Evolutionary conservation across 2,113 vertebrate genomes (phyloP).

Genomic region (Mohoua ochrocephala): DNA sequence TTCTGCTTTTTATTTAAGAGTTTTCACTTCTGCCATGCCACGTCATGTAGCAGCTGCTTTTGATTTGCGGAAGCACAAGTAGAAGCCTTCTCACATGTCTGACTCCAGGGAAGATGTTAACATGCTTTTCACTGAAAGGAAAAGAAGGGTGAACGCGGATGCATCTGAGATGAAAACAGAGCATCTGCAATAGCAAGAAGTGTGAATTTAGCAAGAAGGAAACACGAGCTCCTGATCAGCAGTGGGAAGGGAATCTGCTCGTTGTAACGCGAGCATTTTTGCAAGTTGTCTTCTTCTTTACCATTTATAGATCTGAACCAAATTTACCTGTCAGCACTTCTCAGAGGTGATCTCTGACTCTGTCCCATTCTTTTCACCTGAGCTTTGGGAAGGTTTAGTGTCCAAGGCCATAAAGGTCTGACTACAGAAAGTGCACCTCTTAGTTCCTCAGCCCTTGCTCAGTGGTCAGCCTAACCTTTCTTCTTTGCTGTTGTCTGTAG

Average conservation of each 20-base stretch:
- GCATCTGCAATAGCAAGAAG: neutral
- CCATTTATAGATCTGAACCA: neutral
- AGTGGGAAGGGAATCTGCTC: neutral
- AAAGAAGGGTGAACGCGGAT: neutral
- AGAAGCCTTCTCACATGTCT: neutral
- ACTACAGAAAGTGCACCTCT: neutral
- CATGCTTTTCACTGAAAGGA: neutral
- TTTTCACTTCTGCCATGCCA: neutral
- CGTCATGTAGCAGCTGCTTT: neutral
- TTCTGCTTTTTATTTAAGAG: neutral
- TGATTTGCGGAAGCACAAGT: neutral
- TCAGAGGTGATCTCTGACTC: neutral
- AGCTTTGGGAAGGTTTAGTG: neutral
- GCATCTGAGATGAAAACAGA: neutral
- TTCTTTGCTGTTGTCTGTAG: neutral
- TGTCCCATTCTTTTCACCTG: neutral
- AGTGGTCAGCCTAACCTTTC: neutral
- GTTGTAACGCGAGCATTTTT: neutral
- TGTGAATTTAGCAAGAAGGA: neutral
- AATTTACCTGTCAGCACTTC: neutral
- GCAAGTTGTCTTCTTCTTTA: neutral
- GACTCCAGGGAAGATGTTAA: conserved; percentile 17
- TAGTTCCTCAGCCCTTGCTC: neutral
- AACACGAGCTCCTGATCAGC: neutral
- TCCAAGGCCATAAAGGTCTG: neutral